Evolutionary conservation across 1,140 invertebrate species (phyloP).

Genomic region (Sinella curviseta): DNA sequence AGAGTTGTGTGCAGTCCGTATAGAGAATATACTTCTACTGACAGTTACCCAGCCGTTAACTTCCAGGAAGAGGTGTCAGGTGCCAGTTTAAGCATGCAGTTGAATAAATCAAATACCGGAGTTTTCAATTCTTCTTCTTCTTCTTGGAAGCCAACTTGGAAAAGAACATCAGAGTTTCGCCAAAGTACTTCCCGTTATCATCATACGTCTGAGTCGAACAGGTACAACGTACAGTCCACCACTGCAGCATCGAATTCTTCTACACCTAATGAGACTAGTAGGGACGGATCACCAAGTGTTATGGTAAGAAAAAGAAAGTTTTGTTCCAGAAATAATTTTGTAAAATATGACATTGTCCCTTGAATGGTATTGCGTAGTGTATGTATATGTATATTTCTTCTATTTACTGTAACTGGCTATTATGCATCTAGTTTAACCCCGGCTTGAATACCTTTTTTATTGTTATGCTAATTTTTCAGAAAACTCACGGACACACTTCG

Average conservation of each 20-base stretch:
- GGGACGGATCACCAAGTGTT: constrained; percentile 11
- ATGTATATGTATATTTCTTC: no score
- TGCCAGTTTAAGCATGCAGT: not conserved
- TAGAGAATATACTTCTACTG: constrained; percentile 7
- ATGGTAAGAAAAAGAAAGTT: not conserved
- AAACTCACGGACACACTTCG: not conserved
- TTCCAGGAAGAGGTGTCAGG: not conserved
- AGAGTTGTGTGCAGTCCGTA: constrained; percentile 55
- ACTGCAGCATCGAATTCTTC: not conserved
- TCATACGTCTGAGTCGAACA: not conserved
- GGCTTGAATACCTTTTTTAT: no score
- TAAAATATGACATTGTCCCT: no score
- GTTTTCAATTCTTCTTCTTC: not conserved
- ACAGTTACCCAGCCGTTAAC: not conserved
- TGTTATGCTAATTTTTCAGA: constrained; percentile 13
- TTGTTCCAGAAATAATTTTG: not conserved
- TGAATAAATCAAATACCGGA: not conserved
- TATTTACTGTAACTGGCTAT: no score
- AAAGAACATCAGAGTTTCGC: not conserved
- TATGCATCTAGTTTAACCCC: no score
- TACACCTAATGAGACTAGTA: not conserved
- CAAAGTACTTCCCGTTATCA: not conserved
- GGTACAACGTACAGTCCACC: not conserved
- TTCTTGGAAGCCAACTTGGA: constrained; percentile 27
- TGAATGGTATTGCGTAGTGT: no score